A percentile compares a stretch with the other conserved stretches of the same genome.
Evolutionary conservation across 2,888 invertebrate species (phyloP).

Genomic region (Oligia latruncula): DNA sequence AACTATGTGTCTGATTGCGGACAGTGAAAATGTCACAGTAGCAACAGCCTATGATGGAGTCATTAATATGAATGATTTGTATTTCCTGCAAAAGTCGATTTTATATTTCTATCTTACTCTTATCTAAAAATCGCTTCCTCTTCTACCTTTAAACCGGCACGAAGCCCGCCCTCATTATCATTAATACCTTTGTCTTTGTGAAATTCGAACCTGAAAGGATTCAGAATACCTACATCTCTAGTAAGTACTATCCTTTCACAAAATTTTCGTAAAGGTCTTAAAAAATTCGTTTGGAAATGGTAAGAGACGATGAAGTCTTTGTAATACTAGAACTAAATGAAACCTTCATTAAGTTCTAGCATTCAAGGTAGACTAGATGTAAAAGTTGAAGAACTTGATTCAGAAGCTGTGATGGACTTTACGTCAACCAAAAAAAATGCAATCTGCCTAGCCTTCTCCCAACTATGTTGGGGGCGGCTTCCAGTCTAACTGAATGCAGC

Average conservation of each 20-base stretch:
- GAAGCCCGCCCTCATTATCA: conserved; percentile 68
- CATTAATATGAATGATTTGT: too few species aligned
- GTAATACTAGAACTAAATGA: neutral
- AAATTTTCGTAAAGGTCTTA: conserved; percentile 44
- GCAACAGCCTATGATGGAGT: too few species aligned
- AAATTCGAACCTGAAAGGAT: conserved; percentile 74
- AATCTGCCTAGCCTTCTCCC: neutral
- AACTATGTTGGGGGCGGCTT: too few species aligned
- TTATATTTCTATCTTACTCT: neutral
- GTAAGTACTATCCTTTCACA: conserved; percentile 25
- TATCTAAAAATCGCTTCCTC: conserved; percentile 43
- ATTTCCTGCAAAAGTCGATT: neutral
- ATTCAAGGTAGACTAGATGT: neutral
- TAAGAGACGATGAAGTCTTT: neutral
- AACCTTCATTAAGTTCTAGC: neutral
- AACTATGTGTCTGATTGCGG: too few species aligned
- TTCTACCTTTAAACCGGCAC: conserved; percentile 39
- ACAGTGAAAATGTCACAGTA: too few species aligned
- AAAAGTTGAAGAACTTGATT: neutral
- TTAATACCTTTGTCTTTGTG: conserved; percentile 74
- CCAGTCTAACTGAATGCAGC: neutral
- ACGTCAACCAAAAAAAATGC: too few species aligned
- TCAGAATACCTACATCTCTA: conserved; percentile 54
- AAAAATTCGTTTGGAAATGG: conserved; percentile 5
- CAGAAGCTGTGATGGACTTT: neutral